phyloP scores from a whole-genome alignment of 2,888 invertebrate genomes.

The Lycophotia porphyrea region DNA sequence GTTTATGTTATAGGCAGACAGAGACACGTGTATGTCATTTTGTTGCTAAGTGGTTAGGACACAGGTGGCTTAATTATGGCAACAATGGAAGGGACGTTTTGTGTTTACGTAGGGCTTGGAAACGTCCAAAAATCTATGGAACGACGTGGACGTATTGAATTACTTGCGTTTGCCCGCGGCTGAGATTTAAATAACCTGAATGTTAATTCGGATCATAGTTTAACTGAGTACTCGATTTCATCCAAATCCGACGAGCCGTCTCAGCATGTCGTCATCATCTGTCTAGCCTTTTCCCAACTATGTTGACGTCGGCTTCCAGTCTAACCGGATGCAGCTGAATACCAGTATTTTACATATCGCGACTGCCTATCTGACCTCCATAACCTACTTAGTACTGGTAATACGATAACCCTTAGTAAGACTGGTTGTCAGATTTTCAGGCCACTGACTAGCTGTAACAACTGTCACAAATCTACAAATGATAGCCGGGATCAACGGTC shows the following conservation, averaged over 20 bases:
- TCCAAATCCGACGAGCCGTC: not conserved
- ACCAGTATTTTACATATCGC: not conserved
- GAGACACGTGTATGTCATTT: not conserved
- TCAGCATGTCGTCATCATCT: not conserved
- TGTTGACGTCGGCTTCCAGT: not conserved
- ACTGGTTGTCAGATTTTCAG: not conserved
- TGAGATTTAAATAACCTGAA: not conserved
- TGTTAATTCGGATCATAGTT: not conserved
- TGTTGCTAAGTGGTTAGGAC: conserved; percentile 8
- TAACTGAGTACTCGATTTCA: not conserved
- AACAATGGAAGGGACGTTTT: not conserved
- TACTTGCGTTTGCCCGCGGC: not conserved
- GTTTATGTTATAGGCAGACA: not conserved
- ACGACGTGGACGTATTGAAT: not conserved
- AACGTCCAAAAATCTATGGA: not conserved
- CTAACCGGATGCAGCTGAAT: no score
- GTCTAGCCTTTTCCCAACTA: not conserved
- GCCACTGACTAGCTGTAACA: no score
- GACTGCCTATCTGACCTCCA: not conserved
- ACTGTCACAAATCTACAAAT: no score
- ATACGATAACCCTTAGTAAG: not conserved
- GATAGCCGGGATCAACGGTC: no score
- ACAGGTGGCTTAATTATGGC: conserved; percentile 1
- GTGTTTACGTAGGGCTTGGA: not conserved
- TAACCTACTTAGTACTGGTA: not conserved